Evolutionary conservation across 2,888 invertebrate species (phyloP), one percentile per base, ranked within the genome.

Genomic region (Cephonodes hylas): DNA sequence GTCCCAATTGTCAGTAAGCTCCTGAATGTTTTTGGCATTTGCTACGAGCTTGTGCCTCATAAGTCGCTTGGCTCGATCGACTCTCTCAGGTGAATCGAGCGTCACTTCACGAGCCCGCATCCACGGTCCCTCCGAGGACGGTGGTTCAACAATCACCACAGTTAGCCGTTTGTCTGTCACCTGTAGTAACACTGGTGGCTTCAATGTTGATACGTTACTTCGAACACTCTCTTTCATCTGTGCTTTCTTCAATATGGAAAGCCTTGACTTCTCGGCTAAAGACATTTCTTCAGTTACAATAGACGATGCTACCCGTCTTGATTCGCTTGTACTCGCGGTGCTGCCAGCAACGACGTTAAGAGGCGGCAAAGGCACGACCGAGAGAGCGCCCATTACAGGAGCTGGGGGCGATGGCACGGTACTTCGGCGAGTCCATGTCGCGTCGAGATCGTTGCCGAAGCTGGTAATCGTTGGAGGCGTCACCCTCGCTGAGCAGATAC

Each of bases 1-100:
- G 58, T 90, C 89, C 90, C 90, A 90, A 66, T 91, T 81, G 15
- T 86, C 84, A 0, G 86, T 86, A 1, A 91, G 79, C 6, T 90
- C 89, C n/a, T 81, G 80, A 7, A 90, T 83, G 61, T 66, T 80
- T 25, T 75, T 81, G 1, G 90, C 85, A 20, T 77, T 73, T 0
- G 84, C 72, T 1, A 91, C 76, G 27, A 91, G 72, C 63, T 89
- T 89, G 7, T 77, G 78, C 2, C 89, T 79, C 89, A 91, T 89
- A 20, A 91, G 66, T 1, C 72, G 77, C 66, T 88, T 88, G 10
- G 88, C 89, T n/a, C 68, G 71, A 0, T 73, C 74, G 2, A 89
- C 63, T 7, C 76, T 76, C 4, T 73, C 74, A 0, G 87, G 85
- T 0, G 84, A 72, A 31, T 91, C 87, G 0, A 76, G 76, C 0